Base-by-base conservation (phyloP, 1,140 invertebrate genomes). In the Monochamus saltuarius region DNA sequence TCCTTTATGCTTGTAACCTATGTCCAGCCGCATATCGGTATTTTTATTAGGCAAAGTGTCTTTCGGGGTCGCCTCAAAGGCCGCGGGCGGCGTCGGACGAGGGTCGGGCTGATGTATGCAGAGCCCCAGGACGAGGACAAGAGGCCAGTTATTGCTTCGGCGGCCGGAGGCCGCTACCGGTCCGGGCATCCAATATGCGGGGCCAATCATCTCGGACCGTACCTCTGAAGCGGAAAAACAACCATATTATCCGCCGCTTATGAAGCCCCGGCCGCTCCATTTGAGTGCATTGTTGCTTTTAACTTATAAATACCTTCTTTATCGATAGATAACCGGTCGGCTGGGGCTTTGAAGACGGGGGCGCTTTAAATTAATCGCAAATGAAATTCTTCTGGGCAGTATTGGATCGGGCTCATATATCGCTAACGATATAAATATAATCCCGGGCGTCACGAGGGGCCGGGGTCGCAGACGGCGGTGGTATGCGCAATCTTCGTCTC, bases 11-110 rank as follows among this genome's bases (percentile, higher is more conserved):
- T 53, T 66, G 61, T 61, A 69, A 65, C 65, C 67, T 69, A 69
- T 71, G 69, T 69, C 67, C 67, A 59, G 49, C 61, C 60, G 54
- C 69, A 71, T 69, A 71, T 71, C 68, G 64, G 70, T 72, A 72
- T 72, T 72, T 72, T 72, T 72, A 72, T 72, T 72, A 71, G 67
- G 62, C 64, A 62, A 62, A 69, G 67, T 69, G 70, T 68, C 67
- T 67, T 62, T 36, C 52, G 59, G 56, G 65, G 58, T 64, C 70
- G 68, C 67, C 61, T 69, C 60, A 62, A 69, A 69, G 64, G 69
- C 70, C 70, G 56, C 62, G 59, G 70, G 70, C 70, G 19, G 42
- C 34, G 8, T 22, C 36, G 53, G 53, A 29, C 40, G 45, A 56
- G 53, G 53, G 53, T 45, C 53, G 53, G 45, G 45, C 35, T 29